phyloP scores from a whole-genome alignment of 92 coral and sea anemone genomes.

The Zoanthus sociatus region DNA sequence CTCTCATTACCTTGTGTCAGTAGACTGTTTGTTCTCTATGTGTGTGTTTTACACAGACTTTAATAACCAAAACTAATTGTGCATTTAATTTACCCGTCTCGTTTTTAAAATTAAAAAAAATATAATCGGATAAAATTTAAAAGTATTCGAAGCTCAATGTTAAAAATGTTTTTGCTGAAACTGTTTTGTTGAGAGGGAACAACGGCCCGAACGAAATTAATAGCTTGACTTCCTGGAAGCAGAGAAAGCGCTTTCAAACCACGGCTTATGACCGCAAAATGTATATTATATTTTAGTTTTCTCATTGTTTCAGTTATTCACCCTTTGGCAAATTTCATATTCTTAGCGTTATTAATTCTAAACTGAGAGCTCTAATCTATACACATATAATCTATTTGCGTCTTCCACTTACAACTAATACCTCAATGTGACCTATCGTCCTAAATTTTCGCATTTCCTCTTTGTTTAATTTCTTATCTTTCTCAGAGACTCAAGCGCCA shows the following conservation, averaged over 20 bases:
- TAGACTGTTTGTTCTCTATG: slow-evolving; percentile 18
- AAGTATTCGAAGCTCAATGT: neutral
- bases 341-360: slow-evolving; percentile 29
- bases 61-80: slow-evolving; percentile 47
- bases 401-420: neutral
- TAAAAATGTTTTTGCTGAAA: neutral
- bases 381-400: neutral
- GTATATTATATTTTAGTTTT: slow-evolving; percentile 3
- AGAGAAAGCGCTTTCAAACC: slow-evolving; percentile 3
- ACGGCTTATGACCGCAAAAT: slow-evolving; percentile 7
- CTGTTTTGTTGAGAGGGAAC: neutral
- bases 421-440: neutral
- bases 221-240: slow-evolving; percentile 26
- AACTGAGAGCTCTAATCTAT: neutral
- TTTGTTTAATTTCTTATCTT: neutral
- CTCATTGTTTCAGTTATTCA: slow-evolving; percentile 11
- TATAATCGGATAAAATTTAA: neutral
- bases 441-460: neutral
- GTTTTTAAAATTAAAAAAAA: slow-evolving; percentile 9
- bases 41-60: slow-evolving; percentile 48
- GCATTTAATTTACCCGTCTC: slow-evolving; percentile 20
- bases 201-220: neutral
- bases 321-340: slow-evolving; percentile 35
- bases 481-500: neutral
- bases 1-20: slow-evolving; percentile 35